These are phyloP conservation scores for Leucophenga montana DNA, from an alignment of 2,888 invertebrate genomes.

Conservation along the genomic window DNA sequence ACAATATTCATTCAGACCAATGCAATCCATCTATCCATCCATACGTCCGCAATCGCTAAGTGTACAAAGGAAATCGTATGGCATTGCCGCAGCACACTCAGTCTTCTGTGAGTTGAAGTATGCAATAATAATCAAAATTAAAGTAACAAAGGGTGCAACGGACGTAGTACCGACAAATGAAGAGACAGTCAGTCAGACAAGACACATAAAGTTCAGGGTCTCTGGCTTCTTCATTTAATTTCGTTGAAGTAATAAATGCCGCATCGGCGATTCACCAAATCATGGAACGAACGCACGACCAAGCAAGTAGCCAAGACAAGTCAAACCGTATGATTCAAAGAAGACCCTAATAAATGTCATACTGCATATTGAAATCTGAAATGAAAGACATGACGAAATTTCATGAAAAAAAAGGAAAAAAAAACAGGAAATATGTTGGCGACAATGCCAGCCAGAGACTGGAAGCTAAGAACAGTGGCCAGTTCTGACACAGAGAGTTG, in stretches of 20 bases:
- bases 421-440: conserved; percentile 25
- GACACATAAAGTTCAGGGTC: conserved; percentile 14
- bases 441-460: conserved; percentile 12
- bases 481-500: neutral
- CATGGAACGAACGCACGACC: neutral
- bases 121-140: conserved; percentile 17
- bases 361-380: neutral
- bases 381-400: neutral
- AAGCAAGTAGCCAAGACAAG: too few relatives aligned
- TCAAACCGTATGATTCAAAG: too few relatives aligned
- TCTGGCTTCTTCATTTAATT: conserved; percentile 6
- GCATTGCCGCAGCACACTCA: neutral
- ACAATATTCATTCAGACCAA: conserved; percentile 13
- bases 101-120: neutral
- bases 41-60: neutral
- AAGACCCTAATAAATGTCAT: conserved; percentile 4
- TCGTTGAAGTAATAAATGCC: conserved; percentile 1
- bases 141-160: conserved; percentile 23
- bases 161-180: neutral
- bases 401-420: conserved; percentile 15
- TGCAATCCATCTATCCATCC: neutral
- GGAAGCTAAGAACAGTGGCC: neutral
- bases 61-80: conserved; percentile 21
- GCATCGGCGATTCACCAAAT: conserved; percentile 9
- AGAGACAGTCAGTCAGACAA: neutral